Percentiles rank a stretch among this genome's conserved stretches.
Evolutionary conservation across 2,113 vertebrate species (phyloP).

Genomic region (Cephalophus harveyi): DNA sequence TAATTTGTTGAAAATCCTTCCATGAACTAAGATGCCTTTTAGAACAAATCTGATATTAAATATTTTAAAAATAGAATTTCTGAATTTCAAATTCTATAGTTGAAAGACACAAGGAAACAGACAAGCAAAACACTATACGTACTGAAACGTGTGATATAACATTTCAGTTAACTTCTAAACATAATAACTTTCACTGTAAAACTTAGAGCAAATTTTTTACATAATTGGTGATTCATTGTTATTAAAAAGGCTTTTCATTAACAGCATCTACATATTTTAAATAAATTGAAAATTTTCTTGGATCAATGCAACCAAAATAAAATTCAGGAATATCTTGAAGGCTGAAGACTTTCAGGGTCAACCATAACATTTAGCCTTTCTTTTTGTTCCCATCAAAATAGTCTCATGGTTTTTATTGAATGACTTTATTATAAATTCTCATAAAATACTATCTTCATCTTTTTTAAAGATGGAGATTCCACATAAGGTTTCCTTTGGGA

Average conservation of each 20-base stretch:
- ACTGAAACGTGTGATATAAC: neutral
- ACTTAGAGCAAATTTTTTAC: neutral
- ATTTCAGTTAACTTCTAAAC: neutral
- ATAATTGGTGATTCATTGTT: neutral
- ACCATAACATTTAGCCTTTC: neutral
- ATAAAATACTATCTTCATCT: neutral
- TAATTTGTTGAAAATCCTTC: neutral
- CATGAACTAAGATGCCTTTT: neutral
- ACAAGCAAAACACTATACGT: neutral
- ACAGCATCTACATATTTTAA: neutral
- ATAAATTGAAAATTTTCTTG: neutral
- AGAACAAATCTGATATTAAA: neutral
- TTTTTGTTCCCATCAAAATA: neutral
- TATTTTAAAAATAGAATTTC: neutral
- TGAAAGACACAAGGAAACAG: constrained; percentile 16
- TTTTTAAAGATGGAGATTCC: neutral
- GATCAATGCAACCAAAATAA: neutral
- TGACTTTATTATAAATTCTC: neutral
- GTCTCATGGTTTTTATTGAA: constrained; percentile 1
- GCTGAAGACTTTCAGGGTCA: neutral
- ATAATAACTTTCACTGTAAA: neutral
- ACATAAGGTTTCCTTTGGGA: constrained; percentile 5
- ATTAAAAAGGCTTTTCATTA: constrained; percentile 21
- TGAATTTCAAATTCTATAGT: neutral
- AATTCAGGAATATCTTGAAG: neutral